These are phyloP conservation scores for Thera obeliscata DNA, from an alignment of 2,888 invertebrate genomes.

Conservation along the genomic window DNA sequence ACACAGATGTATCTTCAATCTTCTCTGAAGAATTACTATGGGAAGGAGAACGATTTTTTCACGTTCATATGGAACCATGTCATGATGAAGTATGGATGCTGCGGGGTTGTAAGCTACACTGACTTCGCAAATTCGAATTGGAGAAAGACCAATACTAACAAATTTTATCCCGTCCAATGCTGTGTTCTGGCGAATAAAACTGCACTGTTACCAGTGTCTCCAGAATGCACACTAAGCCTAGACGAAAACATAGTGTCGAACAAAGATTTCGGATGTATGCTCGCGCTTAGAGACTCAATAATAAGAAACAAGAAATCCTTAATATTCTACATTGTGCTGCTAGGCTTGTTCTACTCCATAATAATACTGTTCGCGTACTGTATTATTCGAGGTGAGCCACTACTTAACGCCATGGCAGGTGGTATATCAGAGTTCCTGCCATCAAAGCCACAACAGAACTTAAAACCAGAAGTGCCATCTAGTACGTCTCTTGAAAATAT, in stretches of 20 bases:
- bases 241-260: slow-evolving; percentile 48
- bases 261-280: slow-evolving; percentile 63
- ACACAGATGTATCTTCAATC: slow-evolving; percentile 54
- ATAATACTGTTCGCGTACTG: slow-evolving; percentile 67
- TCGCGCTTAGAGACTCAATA: slow-evolving; percentile 57
- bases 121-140: slow-evolving; percentile 68
- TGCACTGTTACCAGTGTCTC: slow-evolving; percentile 54
- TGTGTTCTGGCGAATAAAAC: slow-evolving; percentile 63
- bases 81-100: slow-evolving; percentile 72
- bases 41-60: slow-evolving; percentile 67
- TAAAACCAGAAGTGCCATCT: slow-evolving; percentile 44
- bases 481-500: slow-evolving; percentile 59
- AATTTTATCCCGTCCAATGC: slow-evolving; percentile 67
- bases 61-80: slow-evolving; percentile 66
- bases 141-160: slow-evolving; percentile 55
- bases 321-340: slow-evolving; percentile 59
- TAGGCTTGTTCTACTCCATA: slow-evolving; percentile 51
- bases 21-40: slow-evolving; percentile 61
- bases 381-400: slow-evolving; percentile 65
- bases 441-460: slow-evolving; percentile 39
- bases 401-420: slow-evolving; percentile 55
- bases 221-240: slow-evolving; percentile 55
- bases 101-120: slow-evolving; percentile 61
- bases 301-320: slow-evolving; percentile 57
- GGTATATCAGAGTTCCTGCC: slow-evolving; percentile 45